Evolutionary conservation across 2,888 invertebrate genomes (phyloP).

Genomic region (Amphimallon solstitiale): DNA sequence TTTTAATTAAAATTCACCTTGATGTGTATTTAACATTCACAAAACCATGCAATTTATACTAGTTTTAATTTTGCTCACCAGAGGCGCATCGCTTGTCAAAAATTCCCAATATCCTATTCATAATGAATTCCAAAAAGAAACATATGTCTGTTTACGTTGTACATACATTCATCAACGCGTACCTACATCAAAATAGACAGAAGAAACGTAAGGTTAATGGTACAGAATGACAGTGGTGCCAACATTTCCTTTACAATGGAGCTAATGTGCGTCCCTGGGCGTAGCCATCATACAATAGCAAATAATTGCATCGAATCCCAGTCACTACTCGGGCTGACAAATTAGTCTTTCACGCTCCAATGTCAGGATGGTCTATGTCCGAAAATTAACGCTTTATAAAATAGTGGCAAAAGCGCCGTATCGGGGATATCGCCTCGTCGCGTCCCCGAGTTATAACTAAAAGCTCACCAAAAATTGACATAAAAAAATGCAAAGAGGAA

Average conservation of each 20-base stretch:
- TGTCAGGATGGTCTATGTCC: conserved; percentile 41
- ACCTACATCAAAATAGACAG: conserved; percentile 5
- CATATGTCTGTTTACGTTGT: too few relatives aligned
- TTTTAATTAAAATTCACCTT: too few relatives aligned
- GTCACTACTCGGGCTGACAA: conserved; percentile 51
- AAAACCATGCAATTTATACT: too few relatives aligned
- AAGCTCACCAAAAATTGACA: background rate
- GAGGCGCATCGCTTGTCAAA: too few relatives aligned
- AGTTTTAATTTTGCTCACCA: too few relatives aligned
- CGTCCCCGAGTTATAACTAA: background rate
- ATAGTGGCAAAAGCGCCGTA: conserved; percentile 47
- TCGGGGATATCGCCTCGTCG: conserved; percentile 10
- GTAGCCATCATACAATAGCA: conserved; percentile 53
- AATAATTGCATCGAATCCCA: conserved; percentile 57
- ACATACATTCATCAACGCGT: background rate
- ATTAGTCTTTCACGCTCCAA: conserved; percentile 44
- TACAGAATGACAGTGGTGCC: conserved; percentile 26
- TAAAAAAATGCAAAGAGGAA: background rate
- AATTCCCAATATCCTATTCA: too few relatives aligned
- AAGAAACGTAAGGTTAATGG: conserved; percentile 25
- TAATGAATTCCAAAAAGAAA: too few relatives aligned
- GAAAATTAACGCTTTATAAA: conserved; percentile 53
- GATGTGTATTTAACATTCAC: too few relatives aligned
- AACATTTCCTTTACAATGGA: conserved; percentile 50
- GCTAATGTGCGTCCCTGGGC: conserved; percentile 54